Base-by-base conservation (phyloP, 2,797 vertebrate genomes). In the Eutrigla gurnardus region DNA sequence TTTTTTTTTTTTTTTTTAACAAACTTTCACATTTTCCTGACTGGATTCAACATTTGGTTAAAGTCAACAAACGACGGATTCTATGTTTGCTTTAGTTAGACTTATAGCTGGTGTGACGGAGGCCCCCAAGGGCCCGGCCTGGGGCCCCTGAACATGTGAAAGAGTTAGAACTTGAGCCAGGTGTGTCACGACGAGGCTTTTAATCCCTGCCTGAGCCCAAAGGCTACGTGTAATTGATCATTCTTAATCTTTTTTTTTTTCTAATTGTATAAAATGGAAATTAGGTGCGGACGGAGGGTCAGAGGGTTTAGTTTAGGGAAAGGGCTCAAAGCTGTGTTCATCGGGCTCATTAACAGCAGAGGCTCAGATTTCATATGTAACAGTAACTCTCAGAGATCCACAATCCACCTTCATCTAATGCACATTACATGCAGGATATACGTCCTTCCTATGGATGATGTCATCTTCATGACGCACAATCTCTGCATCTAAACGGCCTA, bases 1-100 rank as follows among this genome's bases (percentile, higher is more conserved):
- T 25, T 25, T 25, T 25, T 25, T 25, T 25, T 25, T 25, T 54
- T 65, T 65, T 70, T 59, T 69, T 40, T 55, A 33, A 69, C 75
- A 62, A 39, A 62, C 43, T 66, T 49, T 69, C 49, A 60, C 60
- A 12, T 73, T 75, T 52, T 75, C 52, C 61, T 75, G 8, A 67
- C 67, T 5, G 40, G 46, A 75, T 80, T 78, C 18, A 77, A 72
- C 60, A 58, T 61, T 65, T 81, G 1, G 0, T 73, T 66, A 80
- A 62, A 69, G 69, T 78, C 75, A 87, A 78, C 64, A 85, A 84
- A 76, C 50, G 6, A 49, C 14, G 33, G 52, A 73, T 68, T 73
- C 69, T 62, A 52, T 78, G 59, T 88, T 89, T 91, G 84, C 76
- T 90, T 91, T 89, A 59, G 35, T 88, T 81, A 54, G 82, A 75